Percentiles rank a stretch among this genome's conserved stretches.
Evolutionary conservation across 2,113 vertebrate genomes (phyloP).

Genomic region (Vidua chalybeata): DNA sequence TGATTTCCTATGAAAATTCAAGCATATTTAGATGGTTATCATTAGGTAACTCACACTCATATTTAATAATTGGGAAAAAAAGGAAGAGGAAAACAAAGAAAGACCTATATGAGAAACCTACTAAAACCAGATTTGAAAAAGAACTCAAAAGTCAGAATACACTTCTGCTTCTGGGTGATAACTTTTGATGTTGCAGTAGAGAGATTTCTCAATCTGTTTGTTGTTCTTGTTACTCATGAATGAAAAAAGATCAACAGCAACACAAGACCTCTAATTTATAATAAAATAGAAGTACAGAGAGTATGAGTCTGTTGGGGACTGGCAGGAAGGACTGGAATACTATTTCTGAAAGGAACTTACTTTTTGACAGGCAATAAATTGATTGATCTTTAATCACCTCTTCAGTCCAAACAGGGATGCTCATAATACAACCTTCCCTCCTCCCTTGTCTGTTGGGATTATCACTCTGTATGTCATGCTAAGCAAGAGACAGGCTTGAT

Average conservation of each 20-base stretch:
- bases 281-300: background rate
- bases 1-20: background rate
- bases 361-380: background rate
- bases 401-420: background rate
- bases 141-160: background rate
- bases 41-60: background rate
- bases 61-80: background rate
- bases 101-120: background rate
- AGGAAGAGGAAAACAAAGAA: background rate
- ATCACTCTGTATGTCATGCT: background rate
- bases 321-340: background rate
- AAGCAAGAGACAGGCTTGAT: background rate
- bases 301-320: background rate
- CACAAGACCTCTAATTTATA: background rate
- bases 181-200: background rate
- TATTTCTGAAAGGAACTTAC: background rate
- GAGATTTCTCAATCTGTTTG: background rate
- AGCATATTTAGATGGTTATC: background rate
- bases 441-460: background rate
- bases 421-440: background rate
- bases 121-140: background rate
- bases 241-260: background rate
- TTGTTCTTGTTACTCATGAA: background rate
- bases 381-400: background rate
- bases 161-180: background rate